phyloP scores from a whole-genome alignment of 2,888 invertebrate genomes.

The Argyra leucocephala region DNA sequence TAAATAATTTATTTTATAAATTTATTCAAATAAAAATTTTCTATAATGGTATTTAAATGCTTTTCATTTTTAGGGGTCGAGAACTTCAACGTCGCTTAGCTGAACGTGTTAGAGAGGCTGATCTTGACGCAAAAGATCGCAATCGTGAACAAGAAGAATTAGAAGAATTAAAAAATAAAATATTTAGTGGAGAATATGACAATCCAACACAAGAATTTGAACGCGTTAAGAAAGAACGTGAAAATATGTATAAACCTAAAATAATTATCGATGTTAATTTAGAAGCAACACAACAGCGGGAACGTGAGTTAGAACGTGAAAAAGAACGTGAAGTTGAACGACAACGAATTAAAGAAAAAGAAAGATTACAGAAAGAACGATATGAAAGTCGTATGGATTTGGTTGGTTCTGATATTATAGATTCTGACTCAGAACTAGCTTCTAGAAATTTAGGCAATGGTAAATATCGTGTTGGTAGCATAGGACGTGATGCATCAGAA shows the following conservation, averaged over 20 bases:
- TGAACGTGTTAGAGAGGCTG: conserved; percentile 87
- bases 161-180: conserved; percentile 67
- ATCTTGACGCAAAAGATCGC: conserved; percentile 81
- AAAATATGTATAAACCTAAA: conserved; percentile 75
- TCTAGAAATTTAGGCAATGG: conserved; percentile 23
- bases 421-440: conserved; percentile 54
- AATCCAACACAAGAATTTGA: conserved; percentile 60
- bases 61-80: conserved; percentile 50
- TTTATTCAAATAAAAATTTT: not conserved
- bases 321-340: conserved; percentile 44
- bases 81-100: conserved; percentile 83
- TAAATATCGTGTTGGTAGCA: conserved; percentile 16
- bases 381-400: conserved; percentile 55
- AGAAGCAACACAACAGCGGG: conserved; percentile 52
- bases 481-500: conserved; percentile 35
- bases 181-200: conserved; percentile 59
- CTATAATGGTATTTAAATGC: conserved; percentile 28
- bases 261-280: conserved; percentile 63
- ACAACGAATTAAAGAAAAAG: conserved; percentile 39
- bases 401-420: conserved; percentile 63
- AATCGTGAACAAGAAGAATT: conserved; percentile 82
- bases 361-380: conserved; percentile 38
- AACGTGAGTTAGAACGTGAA: conserved; percentile 50
- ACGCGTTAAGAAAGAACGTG: conserved; percentile 62
- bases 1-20: not conserved